These are phyloP conservation scores for Deilephila porcellus DNA, from an alignment of 2,888 invertebrate genomes.

Conservation along the genomic window DNA sequence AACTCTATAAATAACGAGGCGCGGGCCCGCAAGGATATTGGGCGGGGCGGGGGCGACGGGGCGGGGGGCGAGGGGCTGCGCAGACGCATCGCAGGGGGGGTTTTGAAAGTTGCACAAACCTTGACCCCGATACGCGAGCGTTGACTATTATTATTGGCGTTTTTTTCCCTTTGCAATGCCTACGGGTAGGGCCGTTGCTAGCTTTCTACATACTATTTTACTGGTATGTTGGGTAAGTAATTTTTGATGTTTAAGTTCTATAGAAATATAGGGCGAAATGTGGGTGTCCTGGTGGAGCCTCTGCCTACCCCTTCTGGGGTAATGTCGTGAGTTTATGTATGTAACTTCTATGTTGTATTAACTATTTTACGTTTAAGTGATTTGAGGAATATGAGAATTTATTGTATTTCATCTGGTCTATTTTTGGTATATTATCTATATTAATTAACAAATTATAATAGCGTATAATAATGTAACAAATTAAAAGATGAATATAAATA, in stretches of 20 bases:
- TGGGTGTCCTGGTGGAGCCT: no score
- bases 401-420: no score
- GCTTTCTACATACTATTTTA: constrained; percentile 24
- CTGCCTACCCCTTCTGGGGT: no score
- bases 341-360: no score
- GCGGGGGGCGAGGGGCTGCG: constrained; percentile 41
- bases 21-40: constrained; percentile 42
- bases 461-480: no score
- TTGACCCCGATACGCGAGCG: constrained; percentile 70
- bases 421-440: no score
- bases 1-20: constrained; percentile 52
- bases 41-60: constrained; percentile 39
- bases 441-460: no score
- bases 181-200: constrained; percentile 17
- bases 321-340: no score
- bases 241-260: not conserved
- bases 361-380: no score
- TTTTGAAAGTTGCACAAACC: constrained; percentile 79
- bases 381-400: no score
- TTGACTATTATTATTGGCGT: constrained; percentile 51
- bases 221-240: not conserved
- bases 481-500: no score
- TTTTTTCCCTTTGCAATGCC: constrained; percentile 30
- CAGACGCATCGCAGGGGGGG: constrained; percentile 46
- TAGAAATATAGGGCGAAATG: no score